Evolutionary conservation across 53 echinoderm and acorn worm species (phyloP), one percentile per base, ranked within the genome.

Genomic region (Paelopatides confundens): DNA sequence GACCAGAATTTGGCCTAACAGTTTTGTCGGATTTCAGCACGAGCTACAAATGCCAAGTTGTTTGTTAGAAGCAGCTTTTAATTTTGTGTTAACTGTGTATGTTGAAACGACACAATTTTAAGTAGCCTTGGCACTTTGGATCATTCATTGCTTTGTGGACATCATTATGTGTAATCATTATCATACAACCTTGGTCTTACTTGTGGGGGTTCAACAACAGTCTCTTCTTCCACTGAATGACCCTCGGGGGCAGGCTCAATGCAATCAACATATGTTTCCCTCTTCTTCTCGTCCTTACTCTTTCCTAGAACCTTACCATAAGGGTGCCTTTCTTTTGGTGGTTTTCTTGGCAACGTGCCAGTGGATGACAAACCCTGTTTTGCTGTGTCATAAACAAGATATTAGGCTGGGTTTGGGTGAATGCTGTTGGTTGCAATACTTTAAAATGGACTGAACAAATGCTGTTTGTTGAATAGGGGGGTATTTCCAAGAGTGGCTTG

Each of bases 401-500:
- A 34, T 67, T 86, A 67, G 17, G 90, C 77, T 48, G 90, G 90
- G 27, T 90, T 85, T 29, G 90, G 90, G 43, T 48, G 29, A 85
- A 54, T 30, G 52, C 5, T 40, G 90, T 85, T 33, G 90, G 90
- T 28, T 90, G 65, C 17, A n/a, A 33, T 35, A 85, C 78, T 52
- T 65, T 39, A 13, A 90, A 90, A 86, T 90, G 90, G 11, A 47
- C 11, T 0, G 90, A 90, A 32, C 90, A 90, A 13, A 90, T 47
- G 26, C 85, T 86, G 29, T 39, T n/a, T n/a, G n/a, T n/a, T n/a
- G n/a, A n/a, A n/a, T n/a, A n/a, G n/a, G n/a, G n/a, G n/a, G n/a
- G n/a, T n/a, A n/a, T n/a, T n/a, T n/a, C n/a, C n/a, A n/a, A n/a
- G n/a, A n/a, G n/a, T n/a, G n/a, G n/a, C n/a, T n/a, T n/a, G n/a